Conservation (phyloP, 2,888 invertebrate species). For the Tipula confusa region DNA sequence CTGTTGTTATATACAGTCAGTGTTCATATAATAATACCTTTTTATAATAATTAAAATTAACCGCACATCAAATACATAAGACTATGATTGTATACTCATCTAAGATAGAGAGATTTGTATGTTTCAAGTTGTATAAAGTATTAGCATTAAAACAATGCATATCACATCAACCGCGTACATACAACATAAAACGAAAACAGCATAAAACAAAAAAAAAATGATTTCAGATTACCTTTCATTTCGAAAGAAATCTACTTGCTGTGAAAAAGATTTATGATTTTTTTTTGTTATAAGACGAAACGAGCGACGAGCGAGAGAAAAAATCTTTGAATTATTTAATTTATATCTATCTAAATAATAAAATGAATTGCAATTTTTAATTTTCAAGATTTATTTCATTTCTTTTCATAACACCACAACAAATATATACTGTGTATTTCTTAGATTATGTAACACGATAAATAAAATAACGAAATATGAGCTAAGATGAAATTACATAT, state of each 20-base stretch:
- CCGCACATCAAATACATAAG: neutral
- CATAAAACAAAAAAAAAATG: neutral
- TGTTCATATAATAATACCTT: neutral
- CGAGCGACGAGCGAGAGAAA: neutral
- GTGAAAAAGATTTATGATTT: neutral
- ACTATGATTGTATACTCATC: neutral
- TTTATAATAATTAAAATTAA: neutral
- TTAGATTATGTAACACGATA: neutral
- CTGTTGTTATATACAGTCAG: no score
- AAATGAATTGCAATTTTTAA: neutral
- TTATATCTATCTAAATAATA: neutral
- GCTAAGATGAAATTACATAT: neutral
- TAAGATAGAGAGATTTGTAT: neutral
- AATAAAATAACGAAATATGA: neutral
- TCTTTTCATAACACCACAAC: neutral
- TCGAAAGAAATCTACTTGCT: constrained; percentile 25
- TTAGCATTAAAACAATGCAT: neutral
- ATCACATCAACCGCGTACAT: neutral
- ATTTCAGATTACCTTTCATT: neutral
- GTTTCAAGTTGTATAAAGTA: neutral
- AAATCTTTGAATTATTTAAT: neutral
- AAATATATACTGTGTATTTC: no score
- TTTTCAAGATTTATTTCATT: neutral
- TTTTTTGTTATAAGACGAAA: neutral
- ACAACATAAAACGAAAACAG: neutral